phyloP scores from a whole-genome alignment of 2,888 invertebrate species.

The Agrochola litura region DNA sequence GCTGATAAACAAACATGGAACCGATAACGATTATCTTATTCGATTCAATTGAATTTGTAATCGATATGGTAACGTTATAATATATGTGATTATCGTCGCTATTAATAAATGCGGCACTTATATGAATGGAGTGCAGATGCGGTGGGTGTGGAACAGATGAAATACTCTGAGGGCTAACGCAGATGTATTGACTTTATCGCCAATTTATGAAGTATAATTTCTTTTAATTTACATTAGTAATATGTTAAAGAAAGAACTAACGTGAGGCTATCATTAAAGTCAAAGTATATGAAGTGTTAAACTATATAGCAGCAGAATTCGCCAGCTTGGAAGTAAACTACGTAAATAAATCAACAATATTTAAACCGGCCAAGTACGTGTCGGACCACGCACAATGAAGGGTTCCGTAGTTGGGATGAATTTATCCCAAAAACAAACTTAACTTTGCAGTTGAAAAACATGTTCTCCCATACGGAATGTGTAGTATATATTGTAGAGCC shows the following conservation, averaged over 20 bases:
- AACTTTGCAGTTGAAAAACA: too few relatives aligned
- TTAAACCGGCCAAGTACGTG: too few relatives aligned
- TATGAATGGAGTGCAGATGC: constrained; percentile 52
- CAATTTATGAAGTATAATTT: background rate
- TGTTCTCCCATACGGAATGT: too few relatives aligned
- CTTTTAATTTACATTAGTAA: background rate
- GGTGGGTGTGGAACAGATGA: constrained; percentile 46
- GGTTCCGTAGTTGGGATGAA: too few relatives aligned
- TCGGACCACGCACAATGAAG: too few relatives aligned
- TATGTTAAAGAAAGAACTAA: background rate
- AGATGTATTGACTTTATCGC: constrained; percentile 18
- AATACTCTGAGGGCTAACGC: constrained; percentile 29
- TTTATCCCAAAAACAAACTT: too few relatives aligned
- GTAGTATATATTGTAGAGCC: too few relatives aligned
- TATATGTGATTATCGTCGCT: constrained; percentile 45
- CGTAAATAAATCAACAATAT: background rate
- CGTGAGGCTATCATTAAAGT: background rate
- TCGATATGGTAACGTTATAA: constrained; percentile 53
- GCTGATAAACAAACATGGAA: constrained; percentile 48
- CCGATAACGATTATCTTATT: constrained; percentile 62
- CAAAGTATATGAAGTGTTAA: background rate
- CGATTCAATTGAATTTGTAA: constrained; percentile 56
- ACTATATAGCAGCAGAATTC: background rate
- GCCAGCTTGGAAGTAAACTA: background rate
- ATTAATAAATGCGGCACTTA: constrained; percentile 50